Evolutionary conservation across 2,113 vertebrate species (phyloP), one percentile per base, ranked within the genome.

Genomic region (Ceyx melanurus): DNA sequence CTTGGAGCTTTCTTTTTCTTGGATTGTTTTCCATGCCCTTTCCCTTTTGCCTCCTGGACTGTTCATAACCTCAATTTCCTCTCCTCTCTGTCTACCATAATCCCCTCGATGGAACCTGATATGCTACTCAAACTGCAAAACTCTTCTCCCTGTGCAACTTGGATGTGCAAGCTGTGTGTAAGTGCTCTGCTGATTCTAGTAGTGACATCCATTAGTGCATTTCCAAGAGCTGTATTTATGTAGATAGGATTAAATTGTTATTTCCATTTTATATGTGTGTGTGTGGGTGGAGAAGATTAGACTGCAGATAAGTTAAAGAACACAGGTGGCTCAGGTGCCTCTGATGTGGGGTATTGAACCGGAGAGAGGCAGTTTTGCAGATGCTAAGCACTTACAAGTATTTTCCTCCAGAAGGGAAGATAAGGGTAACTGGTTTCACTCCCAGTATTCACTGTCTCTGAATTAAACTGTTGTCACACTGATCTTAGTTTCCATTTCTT

Each of bases 161-260:
- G 78, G 18, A 45, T 9, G 8, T 62, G 43, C 37, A 37, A 14
- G 3, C 70, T 68, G 62, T 45, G 53, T 15, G 0, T 66, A 76
- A 73, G 33, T 71, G 81, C 43, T 88, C 56, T 74, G 46, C 51
- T 67, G 56, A 73, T 87, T 48, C 87, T 80, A 60, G 48, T 11
- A 76, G 29, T 11, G 74, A 62, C 51, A 56, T 17, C 37, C 56
- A 53, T 37, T 5, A 70, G 26, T 31, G 22, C 74, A 21, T 91
- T 92, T 73, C 71, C 79, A 70, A 89, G 64, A 85, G 26, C 64
- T 80, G 71, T 35, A 56, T 86, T 91, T 87, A 92, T 83, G 82
- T 53, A 82, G 58, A 73, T 53, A 25, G 64, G 23, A 85, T 89
- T 82, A 51, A 91, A 85, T 91, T 79, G 81, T 85, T 95, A 94